A percentile compares a stretch with the other conserved stretches of the same genome.
These are phyloP conservation scores for zebrafish (Danio rerio) DNA, from an alignment of 2,113 vertebrate species.

Conservation along the genomic window GRCz12tu NC_133189.1:36641001-36641500, in stretches of 20 bases:
- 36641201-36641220: constrained; percentile 50
- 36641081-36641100: neutral
- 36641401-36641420: constrained; percentile 75
- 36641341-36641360: constrained; percentile 71
- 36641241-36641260: constrained; percentile 58
- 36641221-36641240: constrained; percentile 60
- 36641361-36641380: constrained; percentile 69
- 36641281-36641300: constrained; percentile 73
- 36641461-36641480: constrained; percentile 83
- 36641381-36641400: constrained; percentile 70
- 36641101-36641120: constrained; percentile 36
- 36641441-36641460: constrained; percentile 57
- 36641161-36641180: constrained; percentile 63
- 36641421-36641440: constrained; percentile 74
- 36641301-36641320: constrained; percentile 61
- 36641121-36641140: constrained; percentile 25
- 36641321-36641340: constrained; percentile 64
- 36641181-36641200: constrained; percentile 57
- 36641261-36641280: constrained; percentile 67
- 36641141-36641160: constrained; percentile 35
- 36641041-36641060: constrained; percentile 24
- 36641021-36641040: constrained; percentile 9
- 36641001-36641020: constrained; percentile 11
- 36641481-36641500: constrained; percentile 87
- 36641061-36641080: constrained; percentile 35